phyloP scores from a whole-genome alignment of 2,797 vertebrate species.

The Eurystomus glaucurus region DNA sequence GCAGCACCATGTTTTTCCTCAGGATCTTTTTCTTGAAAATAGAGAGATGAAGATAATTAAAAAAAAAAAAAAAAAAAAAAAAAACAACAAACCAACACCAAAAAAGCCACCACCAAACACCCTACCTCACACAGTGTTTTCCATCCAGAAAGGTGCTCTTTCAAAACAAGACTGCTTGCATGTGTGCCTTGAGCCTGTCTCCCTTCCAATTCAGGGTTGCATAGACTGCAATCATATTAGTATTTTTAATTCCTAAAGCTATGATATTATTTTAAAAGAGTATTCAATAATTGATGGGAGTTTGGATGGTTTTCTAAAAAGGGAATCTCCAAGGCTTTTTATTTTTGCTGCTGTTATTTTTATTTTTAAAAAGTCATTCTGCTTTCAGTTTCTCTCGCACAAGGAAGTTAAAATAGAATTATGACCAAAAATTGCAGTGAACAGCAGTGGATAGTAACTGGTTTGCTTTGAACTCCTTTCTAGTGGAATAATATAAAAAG shows the following conservation, averaged over 20 bases:
- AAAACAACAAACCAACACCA: no score
- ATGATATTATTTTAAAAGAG: neutral
- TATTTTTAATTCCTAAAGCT: neutral
- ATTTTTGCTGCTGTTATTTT: conserved; percentile 30
- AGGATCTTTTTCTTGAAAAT: neutral
- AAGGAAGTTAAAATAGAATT: conserved; percentile 16
- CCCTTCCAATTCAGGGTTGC: neutral
- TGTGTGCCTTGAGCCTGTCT: neutral
- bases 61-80: no score
- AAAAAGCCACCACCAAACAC: neutral
- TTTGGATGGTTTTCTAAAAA: conserved; percentile 36
- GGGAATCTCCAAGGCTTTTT: conserved; percentile 14
- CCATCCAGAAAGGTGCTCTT: neutral
- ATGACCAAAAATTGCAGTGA: neutral
- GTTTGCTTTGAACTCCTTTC: conserved; percentile 6
- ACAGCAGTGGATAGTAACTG: neutral
- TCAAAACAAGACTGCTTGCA: neutral
- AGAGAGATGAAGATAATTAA: neutral
- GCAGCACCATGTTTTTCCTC: neutral
- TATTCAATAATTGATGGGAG: neutral
- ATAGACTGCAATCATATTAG: neutral
- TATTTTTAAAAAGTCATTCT: conserved; percentile 35
- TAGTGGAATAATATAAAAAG: neutral
- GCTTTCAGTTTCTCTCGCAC: neutral
- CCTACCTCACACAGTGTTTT: neutral